Percentiles rank a stretch among this genome's conserved stretches.
Conservation (phyloP, 2,113 vertebrate species). For the Sylvia atricapilla region DNA sequence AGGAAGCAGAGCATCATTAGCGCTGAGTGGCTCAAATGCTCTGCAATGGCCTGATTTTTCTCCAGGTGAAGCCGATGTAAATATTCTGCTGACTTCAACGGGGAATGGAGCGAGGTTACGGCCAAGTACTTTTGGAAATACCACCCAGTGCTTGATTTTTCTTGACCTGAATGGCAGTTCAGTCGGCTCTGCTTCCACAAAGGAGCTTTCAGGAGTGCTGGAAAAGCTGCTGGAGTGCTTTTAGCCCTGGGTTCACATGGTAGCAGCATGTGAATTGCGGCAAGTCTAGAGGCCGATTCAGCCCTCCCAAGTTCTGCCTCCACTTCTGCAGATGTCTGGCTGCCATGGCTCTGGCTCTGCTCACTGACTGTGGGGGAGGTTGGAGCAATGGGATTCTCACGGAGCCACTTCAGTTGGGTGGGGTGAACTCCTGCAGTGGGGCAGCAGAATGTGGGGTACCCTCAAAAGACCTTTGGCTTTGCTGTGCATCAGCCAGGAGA, state of each 20-base stretch:
- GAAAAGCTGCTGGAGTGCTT: neutral
- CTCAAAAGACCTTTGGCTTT: neutral
- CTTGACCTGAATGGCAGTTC: constrained; percentile 17
- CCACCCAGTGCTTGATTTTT: constrained; percentile 21
- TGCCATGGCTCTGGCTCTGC: neutral
- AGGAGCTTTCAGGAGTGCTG: constrained; percentile 38
- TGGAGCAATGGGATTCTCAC: neutral
- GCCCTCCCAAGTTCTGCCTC: neutral
- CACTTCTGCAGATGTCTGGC: neutral
- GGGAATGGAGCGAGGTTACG: neutral
- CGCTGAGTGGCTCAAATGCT: neutral
- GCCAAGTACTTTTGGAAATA: constrained; percentile 25
- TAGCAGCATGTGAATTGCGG: neutral
- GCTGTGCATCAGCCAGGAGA: neutral
- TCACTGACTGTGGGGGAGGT: neutral
- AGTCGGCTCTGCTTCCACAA: constrained; percentile 18
- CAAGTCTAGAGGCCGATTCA: neutral
- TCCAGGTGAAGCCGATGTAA: neutral
- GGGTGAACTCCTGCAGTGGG: neutral
- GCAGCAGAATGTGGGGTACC: neutral
- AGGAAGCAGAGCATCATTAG: neutral
- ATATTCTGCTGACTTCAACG: constrained; percentile 43
- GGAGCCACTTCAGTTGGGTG: neutral
- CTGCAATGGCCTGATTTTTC: neutral
- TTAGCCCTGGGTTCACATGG: constrained; percentile 32